Percentiles rank a stretch among this genome's conserved stretches.
phyloP scores from a whole-genome alignment of 2,113 vertebrate genomes.

The Protomyctophum bolini region DNA sequence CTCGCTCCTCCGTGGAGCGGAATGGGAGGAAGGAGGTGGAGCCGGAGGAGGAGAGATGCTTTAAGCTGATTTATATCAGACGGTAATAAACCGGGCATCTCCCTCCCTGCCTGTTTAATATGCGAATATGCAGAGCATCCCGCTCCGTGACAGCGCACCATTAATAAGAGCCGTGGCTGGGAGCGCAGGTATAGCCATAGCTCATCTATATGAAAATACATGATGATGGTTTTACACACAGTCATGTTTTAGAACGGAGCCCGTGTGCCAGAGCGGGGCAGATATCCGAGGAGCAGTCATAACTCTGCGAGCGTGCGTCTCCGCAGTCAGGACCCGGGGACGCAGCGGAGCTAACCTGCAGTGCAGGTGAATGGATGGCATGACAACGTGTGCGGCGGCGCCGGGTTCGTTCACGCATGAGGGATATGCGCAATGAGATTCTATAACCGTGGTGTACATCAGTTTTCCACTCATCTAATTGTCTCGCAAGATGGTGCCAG shows the following conservation, averaged over 20 bases:
- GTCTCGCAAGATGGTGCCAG: constrained; percentile 37
- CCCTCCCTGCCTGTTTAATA: constrained; percentile 97
- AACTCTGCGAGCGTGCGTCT: constrained; percentile 76
- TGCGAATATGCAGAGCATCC: constrained; percentile 99
- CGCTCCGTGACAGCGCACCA: constrained; percentile 92
- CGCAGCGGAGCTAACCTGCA: constrained; percentile 38
- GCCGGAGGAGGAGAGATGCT: constrained; percentile 90
- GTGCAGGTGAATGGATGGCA: constrained; percentile 44
- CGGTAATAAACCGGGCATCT: constrained; percentile 96
- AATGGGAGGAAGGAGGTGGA: constrained; percentile 64
- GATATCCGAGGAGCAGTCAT: constrained; percentile 80
- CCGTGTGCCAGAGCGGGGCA: constrained; percentile 81
- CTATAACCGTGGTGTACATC: constrained; percentile 32
- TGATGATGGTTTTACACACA: constrained; percentile 97
- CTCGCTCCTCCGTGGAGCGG: background rate
- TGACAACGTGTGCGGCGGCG: constrained; percentile 11
- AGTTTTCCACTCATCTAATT: constrained; percentile 37
- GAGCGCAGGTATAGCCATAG: constrained; percentile 90
- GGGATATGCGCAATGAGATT: constrained; percentile 15
- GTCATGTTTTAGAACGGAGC: constrained; percentile 90
- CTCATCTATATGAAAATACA: constrained; percentile 99
- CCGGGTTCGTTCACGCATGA: constrained; percentile 19
- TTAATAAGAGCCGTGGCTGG: constrained; percentile 97
- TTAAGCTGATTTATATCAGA: constrained; percentile 99
- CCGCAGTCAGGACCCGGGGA: constrained; percentile 23